These are phyloP conservation scores for Donacobius atricapilla DNA, from an alignment of 2,113 vertebrate species.

Conservation along the genomic window DNA sequence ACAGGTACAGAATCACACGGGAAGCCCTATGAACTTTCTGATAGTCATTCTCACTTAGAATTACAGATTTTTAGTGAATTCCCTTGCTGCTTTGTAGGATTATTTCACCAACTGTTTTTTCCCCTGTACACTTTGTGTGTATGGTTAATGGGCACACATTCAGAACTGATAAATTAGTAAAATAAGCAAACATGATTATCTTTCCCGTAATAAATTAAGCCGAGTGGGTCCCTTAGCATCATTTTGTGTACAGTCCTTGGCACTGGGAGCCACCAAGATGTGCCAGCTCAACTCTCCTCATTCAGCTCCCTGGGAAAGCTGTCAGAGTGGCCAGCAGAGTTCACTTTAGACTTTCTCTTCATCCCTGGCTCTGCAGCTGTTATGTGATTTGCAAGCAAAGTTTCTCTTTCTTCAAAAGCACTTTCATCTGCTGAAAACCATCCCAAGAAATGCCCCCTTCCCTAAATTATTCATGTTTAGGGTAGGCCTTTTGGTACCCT, in stretches of 20 bases:
- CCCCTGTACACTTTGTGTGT: neutral
- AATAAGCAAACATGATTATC: neutral
- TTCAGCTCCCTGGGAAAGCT: neutral
- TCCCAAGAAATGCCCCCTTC: neutral
- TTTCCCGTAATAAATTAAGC: neutral
- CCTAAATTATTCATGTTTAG: neutral
- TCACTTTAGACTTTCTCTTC: conserved; percentile 10
- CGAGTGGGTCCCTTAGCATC: neutral
- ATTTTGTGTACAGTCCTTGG: neutral
- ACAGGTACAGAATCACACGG: neutral
- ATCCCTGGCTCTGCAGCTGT: neutral
- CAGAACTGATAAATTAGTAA: neutral
- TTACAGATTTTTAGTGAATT: neutral
- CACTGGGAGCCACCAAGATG: neutral
- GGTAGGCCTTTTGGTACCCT: neutral
- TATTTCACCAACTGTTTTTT: neutral
- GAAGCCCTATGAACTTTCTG: neutral
- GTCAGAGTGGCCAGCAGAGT: neutral
- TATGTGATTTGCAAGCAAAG: neutral
- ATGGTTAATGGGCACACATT: neutral
- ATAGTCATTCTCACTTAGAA: neutral
- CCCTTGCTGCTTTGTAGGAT: neutral
- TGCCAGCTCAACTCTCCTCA: neutral
- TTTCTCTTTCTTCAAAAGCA: neutral
- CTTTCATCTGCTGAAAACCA: neutral